phyloP scores from a whole-genome alignment of 2,797 vertebrate species.

The Denticeps clupeoides region DNA sequence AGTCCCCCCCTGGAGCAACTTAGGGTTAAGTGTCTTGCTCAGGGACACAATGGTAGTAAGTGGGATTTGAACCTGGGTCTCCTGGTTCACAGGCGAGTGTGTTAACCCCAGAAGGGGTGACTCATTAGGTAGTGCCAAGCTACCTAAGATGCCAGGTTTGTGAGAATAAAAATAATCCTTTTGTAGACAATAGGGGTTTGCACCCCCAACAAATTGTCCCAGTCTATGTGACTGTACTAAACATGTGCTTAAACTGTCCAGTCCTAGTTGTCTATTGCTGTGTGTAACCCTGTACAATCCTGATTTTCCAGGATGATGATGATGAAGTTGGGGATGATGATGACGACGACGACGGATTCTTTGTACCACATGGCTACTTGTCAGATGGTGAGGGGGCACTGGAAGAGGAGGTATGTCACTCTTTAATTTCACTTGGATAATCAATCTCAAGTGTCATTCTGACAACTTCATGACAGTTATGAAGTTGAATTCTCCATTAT shows the following conservation, averaged over 20 bases:
- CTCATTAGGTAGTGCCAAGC: too few species aligned
- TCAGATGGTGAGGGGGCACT: constrained; percentile 89
- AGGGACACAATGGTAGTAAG: too few species aligned
- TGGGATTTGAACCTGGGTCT: too few species aligned
- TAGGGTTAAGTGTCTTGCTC: too few species aligned
- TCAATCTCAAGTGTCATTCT: background rate
- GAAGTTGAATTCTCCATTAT: background rate
- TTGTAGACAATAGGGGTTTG: too few species aligned
- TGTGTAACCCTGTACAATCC: background rate
- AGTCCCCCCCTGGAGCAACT: too few species aligned
- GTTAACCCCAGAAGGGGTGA: too few species aligned
- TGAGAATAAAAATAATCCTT: too few species aligned
- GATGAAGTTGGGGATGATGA: constrained; percentile 83
- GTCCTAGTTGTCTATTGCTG: background rate
- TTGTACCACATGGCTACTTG: constrained; percentile 95
- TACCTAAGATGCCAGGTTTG: too few species aligned
- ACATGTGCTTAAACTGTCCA: background rate
- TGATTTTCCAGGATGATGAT: constrained; percentile 76
- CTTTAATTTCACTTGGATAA: background rate
- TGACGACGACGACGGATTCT: constrained; percentile 90
- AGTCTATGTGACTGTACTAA: background rate
- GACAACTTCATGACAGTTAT: background rate
- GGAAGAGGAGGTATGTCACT: constrained; percentile 52
- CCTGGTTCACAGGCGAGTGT: too few species aligned
- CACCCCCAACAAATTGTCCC: too few species aligned